phyloP scores from a whole-genome alignment of 1,140 invertebrate species.

The Ips nitidus region DNA sequence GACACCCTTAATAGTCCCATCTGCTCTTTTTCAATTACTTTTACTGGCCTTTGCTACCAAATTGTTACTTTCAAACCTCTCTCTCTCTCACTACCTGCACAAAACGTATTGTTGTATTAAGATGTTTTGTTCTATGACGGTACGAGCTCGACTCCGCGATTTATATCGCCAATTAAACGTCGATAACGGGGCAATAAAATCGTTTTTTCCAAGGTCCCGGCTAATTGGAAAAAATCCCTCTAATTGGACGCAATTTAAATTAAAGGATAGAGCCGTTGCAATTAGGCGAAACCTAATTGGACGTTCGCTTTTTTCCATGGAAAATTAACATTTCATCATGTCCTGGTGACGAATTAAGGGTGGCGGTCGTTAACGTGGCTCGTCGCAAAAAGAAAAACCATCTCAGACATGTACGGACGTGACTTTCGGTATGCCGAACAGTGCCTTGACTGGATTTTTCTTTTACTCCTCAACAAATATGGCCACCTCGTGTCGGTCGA shows the following conservation, averaged over 20 bases:
- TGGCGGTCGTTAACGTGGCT: not conserved
- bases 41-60: too few relatives aligned
- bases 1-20: too few relatives aligned
- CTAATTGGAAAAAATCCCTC: constrained; percentile 6
- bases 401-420: too few relatives aligned
- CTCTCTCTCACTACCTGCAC: too few relatives aligned
- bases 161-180: constrained; percentile 5
- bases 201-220: not conserved
- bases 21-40: too few relatives aligned
- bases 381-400: not conserved
- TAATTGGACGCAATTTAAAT: constrained; percentile 5
- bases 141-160: not conserved
- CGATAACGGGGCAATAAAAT: not conserved
- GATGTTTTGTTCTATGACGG: not conserved
- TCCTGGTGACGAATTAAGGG: not conserved
- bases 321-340: constrained; percentile 5
- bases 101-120: not conserved
- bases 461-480: too few relatives aligned
- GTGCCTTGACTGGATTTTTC: too few relatives aligned
- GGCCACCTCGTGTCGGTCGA: too few relatives aligned
- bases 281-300: constrained; percentile 6
- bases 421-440: too few relatives aligned
- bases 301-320: not conserved
- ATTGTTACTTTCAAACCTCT: too few relatives aligned
- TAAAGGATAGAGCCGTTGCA: constrained; percentile 3